A percentile compares a stretch with the other conserved stretches of the same genome.
Conservation (phyloP, 35 echinoderm and acorn worm genomes). For the Heliocidaris tuberculata region DNA sequence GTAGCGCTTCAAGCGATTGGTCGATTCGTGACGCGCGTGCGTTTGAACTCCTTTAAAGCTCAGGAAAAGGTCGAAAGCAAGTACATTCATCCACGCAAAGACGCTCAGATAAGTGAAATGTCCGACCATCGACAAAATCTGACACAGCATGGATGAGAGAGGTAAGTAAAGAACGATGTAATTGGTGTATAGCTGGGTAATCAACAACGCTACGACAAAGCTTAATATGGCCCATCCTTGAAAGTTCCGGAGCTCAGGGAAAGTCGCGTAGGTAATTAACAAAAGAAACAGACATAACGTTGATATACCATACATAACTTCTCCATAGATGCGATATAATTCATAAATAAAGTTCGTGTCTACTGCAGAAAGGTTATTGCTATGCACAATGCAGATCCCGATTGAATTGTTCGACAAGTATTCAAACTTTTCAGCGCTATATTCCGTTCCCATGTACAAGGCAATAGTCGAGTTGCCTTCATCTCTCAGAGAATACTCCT, state of each 20-base stretch:
- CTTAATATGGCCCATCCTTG: neutral
- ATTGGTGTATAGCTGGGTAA: neutral
- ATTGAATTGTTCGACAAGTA: neutral
- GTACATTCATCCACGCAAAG: conserved; percentile 34
- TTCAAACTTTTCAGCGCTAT: neutral
- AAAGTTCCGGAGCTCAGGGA: neutral
- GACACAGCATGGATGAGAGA: neutral
- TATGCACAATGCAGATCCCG: neutral
- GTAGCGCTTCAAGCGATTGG: neutral
- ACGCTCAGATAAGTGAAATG: neutral
- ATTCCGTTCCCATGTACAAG: neutral
- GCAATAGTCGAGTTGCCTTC: neutral
- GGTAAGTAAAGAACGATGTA: neutral
- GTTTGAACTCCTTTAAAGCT: neutral
- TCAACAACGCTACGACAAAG: neutral
- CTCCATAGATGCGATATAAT: too few species aligned
- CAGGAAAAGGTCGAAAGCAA: neutral
- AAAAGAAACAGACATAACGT: neutral
- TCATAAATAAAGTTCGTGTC: neutral
- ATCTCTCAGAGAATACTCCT: neutral
- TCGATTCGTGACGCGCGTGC: neutral
- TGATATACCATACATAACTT: neutral
- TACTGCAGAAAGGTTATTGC: neutral
- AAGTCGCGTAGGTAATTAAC: neutral
- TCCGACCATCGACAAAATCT: neutral